A percentile compares a stretch with the other conserved stretches of the same genome.
Conservation (phyloP, 2,113 vertebrate species). For the Oreotrochilus melanogaster region DNA sequence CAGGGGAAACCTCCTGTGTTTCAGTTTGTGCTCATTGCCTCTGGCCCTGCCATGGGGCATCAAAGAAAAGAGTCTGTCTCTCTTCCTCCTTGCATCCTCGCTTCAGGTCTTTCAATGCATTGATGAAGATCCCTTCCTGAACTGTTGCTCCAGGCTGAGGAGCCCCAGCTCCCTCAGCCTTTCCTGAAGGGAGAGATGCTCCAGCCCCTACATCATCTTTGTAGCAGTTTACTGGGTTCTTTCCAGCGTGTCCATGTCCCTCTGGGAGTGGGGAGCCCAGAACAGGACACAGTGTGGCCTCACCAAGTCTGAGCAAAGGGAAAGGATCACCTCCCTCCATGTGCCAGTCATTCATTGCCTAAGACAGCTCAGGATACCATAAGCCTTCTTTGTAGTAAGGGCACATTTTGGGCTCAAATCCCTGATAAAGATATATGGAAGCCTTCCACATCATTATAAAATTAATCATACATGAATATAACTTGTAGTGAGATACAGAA, state of each 20-base stretch:
- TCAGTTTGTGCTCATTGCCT: not conserved
- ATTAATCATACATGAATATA: not conserved
- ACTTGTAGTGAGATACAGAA: not conserved
- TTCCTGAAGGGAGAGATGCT: not conserved
- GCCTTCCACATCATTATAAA: not conserved
- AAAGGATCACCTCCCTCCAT: not conserved
- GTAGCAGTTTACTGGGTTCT: not conserved
- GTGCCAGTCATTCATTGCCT: not conserved
- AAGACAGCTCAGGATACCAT: not conserved
- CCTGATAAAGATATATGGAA: not conserved
- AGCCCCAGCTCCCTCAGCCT: not conserved
- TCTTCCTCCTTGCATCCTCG: accelerated
- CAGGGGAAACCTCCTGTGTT: not conserved
- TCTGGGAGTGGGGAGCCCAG: not conserved
- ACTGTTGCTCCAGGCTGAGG: not conserved
- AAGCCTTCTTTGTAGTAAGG: not conserved
- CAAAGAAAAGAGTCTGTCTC: not conserved
- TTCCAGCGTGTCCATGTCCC: not conserved
- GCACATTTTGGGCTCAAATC: not conserved
- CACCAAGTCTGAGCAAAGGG: not conserved
- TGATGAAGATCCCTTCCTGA: not conserved
- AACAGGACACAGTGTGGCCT: not conserved
- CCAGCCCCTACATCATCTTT: not conserved
- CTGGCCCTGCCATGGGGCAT: not conserved
- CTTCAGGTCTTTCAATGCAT: not conserved